A percentile compares a stretch with the other conserved stretches of the same genome.
phyloP scores from a whole-genome alignment of 2,888 invertebrate species.

The Cheiracanthium punctorium region DNA sequence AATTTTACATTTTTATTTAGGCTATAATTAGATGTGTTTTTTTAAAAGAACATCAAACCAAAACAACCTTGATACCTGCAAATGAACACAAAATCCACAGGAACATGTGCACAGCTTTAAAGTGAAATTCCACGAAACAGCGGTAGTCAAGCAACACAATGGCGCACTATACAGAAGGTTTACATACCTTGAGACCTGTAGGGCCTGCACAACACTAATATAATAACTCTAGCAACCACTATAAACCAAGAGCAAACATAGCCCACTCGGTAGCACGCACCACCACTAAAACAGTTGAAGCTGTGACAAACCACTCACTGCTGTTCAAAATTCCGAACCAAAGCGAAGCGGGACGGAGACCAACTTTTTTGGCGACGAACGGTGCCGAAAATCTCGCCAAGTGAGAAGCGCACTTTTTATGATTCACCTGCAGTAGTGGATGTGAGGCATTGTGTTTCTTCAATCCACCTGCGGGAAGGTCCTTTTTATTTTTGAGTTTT shows the following conservation, averaged over 20 bases:
- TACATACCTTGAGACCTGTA: neutral
- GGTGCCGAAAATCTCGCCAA: neutral
- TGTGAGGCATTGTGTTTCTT: conserved; percentile 9
- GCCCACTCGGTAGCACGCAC: neutral
- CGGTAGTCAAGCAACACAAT: no score
- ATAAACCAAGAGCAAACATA: conserved; percentile 10
- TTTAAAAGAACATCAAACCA: no score
- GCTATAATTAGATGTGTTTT: no score
- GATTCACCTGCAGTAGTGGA: conserved; percentile 13
- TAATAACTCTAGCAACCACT: conserved; percentile 3
- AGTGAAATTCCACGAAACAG: no score
- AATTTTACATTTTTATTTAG: no score
- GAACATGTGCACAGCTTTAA: no score
- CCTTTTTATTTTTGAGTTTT: neutral
- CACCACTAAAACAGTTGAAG: neutral
- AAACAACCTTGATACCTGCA: no score
- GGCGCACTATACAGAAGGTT: neutral
- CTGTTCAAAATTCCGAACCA: neutral
- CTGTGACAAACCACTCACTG: conserved; percentile 5
- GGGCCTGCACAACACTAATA: neutral
- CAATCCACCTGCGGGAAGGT: conserved; percentile 3
- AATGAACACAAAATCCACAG: no score
- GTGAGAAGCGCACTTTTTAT: neutral
- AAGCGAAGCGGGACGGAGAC: neutral
- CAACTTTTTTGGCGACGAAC: neutral